phyloP scores from a whole-genome alignment of 2,797 vertebrate genomes.

The Loriculus beryllinus region DNA sequence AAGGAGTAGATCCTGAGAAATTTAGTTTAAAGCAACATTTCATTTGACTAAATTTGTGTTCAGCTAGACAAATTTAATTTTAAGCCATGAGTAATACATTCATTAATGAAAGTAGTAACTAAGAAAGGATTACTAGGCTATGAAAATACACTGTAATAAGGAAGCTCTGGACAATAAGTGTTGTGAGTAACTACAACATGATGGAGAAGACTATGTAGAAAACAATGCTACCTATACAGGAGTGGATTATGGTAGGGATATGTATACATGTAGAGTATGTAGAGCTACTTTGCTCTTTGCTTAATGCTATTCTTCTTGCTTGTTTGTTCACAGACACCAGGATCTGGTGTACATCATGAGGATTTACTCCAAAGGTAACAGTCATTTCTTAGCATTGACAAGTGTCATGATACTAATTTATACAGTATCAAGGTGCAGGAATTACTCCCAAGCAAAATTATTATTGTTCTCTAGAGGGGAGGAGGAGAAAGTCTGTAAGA shows the following conservation, averaged over 20 bases:
- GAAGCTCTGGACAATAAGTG: background rate
- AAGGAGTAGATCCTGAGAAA: background rate
- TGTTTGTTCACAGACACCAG: slow-evolving; percentile 26
- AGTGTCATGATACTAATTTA: background rate
- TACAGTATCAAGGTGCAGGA: background rate
- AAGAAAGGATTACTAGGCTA: background rate
- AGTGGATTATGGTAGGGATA: fast-evolving
- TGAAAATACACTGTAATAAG: background rate
- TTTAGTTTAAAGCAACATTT: background rate
- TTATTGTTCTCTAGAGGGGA: background rate
- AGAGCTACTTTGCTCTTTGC: background rate
- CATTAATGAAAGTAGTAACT: background rate
- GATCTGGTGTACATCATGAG: background rate
- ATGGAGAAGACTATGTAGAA: background rate
- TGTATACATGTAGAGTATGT: fast-evolving
- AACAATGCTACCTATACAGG: background rate
- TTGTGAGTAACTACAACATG: background rate
- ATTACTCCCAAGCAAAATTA: background rate
- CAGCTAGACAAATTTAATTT: background rate
- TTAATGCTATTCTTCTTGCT: background rate
- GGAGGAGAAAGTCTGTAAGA: background rate
- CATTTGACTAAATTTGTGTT: background rate
- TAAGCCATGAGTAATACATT: background rate
- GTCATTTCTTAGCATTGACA: background rate
- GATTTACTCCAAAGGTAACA: slow-evolving; percentile 54